Conservation (phyloP, 2,888 invertebrate genomes). For the Meganola albula region DNA sequence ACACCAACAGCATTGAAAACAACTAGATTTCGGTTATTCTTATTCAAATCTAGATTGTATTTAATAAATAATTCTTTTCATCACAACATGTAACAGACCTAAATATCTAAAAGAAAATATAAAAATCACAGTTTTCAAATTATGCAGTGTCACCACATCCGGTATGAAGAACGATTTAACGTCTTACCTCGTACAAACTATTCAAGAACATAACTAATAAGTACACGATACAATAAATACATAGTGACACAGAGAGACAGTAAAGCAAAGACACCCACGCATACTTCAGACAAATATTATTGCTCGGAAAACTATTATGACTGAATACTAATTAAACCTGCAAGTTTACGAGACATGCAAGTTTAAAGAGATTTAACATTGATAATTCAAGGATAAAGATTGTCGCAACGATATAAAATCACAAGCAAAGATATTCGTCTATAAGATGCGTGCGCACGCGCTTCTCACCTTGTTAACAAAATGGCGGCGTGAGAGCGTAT, state of each 20-base stretch:
- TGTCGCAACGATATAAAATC: slow-evolving; percentile 29
- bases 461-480: slow-evolving; percentile 77
- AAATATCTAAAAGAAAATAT: slow-evolving; percentile 69
- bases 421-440: slow-evolving; percentile 54
- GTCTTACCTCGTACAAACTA: slow-evolving; percentile 54
- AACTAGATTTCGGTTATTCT: slow-evolving; percentile 40
- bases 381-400: slow-evolving; percentile 18
- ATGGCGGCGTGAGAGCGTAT: slow-evolving; percentile 73
- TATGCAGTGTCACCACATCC: slow-evolving; percentile 75
- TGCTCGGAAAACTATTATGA: slow-evolving; percentile 28
- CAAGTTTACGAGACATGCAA: slow-evolving; percentile 17
- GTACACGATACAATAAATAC: slow-evolving; percentile 67
- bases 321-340: slow-evolving; percentile 21
- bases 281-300: slow-evolving; percentile 53
- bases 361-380: slow-evolving; percentile 15
- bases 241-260: slow-evolving; percentile 70
- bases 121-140: slow-evolving; percentile 77
- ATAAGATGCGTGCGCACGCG: slow-evolving; percentile 57
- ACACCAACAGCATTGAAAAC: slow-evolving; percentile 43
- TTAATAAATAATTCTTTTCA: slow-evolving; percentile 49
- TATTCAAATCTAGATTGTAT: slow-evolving; percentile 35
- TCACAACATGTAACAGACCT: slow-evolving; percentile 74
- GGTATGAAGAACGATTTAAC: slow-evolving; percentile 63
- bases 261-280: slow-evolving; percentile 67
- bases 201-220: slow-evolving; percentile 68